Evolutionary conservation across 2,888 invertebrate genomes (phyloP).

Genomic region (Dryadula phaetusa): DNA sequence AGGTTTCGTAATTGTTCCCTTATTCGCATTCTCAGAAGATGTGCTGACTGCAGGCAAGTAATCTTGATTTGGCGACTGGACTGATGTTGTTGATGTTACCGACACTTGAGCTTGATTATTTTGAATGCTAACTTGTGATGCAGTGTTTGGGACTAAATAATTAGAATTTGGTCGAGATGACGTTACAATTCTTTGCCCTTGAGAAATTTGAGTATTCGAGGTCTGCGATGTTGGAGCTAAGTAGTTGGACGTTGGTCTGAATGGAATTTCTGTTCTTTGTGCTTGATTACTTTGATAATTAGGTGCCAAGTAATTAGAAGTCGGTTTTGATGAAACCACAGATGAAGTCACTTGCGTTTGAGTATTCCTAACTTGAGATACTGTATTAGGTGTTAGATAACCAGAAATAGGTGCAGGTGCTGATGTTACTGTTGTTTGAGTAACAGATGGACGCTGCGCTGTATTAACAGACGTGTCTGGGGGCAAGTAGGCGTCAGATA

Average conservation of each 20-base stretch:
- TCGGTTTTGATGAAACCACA: slow-evolving; percentile 19
- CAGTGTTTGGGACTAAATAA: slow-evolving; percentile 51
- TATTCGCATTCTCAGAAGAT: slow-evolving; percentile 36
- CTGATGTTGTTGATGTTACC: slow-evolving; percentile 27
- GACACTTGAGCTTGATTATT: slow-evolving; percentile 33
- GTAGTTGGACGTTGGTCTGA: slow-evolving; percentile 46
- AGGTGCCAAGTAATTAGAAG: slow-evolving; percentile 37
- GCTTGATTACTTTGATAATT: slow-evolving; percentile 47
- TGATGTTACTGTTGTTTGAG: slow-evolving; percentile 25
- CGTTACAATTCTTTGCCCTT: slow-evolving; percentile 15
- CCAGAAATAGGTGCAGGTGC: not conserved
- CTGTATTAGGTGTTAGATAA: slow-evolving; percentile 29
- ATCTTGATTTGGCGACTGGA: slow-evolving; percentile 37
- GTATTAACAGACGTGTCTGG: slow-evolving; percentile 46
- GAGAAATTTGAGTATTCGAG: not conserved
- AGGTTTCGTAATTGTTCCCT: slow-evolving; percentile 57
- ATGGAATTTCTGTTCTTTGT: slow-evolving; percentile 9
- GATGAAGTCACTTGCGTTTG: slow-evolving; percentile 32
- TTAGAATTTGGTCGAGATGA: slow-evolving; percentile 45
- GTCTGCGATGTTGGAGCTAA: slow-evolving; percentile 21
- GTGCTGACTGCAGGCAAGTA: slow-evolving; percentile 59
- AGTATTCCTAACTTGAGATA: slow-evolving; percentile 40
- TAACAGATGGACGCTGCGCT: slow-evolving; percentile 28
- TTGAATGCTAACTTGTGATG: slow-evolving; percentile 25
- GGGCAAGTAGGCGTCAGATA: slow-evolving; percentile 56